Percentiles rank a stretch among this genome's conserved stretches.
These are phyloP conservation scores for Albula goreensis DNA, from an alignment of 2,113 vertebrate genomes.

Conservation along the genomic window DNA sequence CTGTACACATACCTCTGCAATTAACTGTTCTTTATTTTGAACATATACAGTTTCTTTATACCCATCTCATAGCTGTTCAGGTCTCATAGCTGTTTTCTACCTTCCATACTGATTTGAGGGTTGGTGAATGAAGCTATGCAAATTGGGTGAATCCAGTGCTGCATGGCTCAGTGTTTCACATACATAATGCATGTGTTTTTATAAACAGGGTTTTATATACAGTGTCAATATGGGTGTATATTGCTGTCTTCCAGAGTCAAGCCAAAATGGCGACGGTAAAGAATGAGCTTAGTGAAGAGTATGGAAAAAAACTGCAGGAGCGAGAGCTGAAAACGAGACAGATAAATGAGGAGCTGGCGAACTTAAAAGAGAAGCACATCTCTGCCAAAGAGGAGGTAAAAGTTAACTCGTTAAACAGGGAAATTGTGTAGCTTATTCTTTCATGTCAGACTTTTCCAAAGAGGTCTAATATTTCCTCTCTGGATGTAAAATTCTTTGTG, in stretches of 20 bases:
- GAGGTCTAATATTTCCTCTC: conserved; percentile 35
- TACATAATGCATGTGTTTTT: conserved; percentile 25
- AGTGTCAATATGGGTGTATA: neutral
- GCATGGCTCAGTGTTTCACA: neutral
- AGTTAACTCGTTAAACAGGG: conserved; percentile 3
- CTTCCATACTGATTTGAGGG: conserved; percentile 9
- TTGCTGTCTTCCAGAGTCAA: conserved; percentile 8
- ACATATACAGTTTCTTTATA: conserved; percentile 5
- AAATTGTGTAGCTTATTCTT: conserved; percentile 8
- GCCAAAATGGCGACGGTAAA: conserved; percentile 13
- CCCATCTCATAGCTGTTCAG: too few species aligned
- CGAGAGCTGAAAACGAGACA: conserved; percentile 30
- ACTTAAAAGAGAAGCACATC: conserved; percentile 28
- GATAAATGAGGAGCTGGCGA: conserved; percentile 30
- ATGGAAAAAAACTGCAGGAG: conserved; percentile 15
- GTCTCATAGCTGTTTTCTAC: conserved; percentile 4
- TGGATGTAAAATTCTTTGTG: conserved; percentile 27
- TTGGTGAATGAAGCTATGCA: neutral
- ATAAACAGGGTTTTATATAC: conserved; percentile 15
- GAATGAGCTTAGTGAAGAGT: conserved; percentile 26
- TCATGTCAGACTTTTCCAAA: conserved; percentile 24
- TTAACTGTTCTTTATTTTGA: conserved; percentile 16
- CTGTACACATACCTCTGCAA: neutral
- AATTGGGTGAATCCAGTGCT: neutral
- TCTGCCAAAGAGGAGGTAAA: conserved; percentile 35